Conservation (phyloP, 2,888 invertebrate species). For the Nomada flava region DNA sequence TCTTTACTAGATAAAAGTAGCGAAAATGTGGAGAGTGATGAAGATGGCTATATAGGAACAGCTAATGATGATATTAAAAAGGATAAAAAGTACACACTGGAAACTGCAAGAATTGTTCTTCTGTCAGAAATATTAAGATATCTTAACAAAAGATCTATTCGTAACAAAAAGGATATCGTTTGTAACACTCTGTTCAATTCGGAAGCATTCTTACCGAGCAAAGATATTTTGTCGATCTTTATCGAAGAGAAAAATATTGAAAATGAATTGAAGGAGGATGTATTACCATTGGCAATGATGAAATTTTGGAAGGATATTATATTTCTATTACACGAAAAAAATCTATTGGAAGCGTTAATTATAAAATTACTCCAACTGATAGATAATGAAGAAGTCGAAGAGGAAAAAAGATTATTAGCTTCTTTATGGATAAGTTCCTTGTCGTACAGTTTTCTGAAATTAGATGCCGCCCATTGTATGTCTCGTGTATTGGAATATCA, state of each 20-base stretch:
- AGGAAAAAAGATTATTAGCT: constrained; percentile 83
- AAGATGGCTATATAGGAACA: constrained; percentile 18
- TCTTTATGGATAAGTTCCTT: constrained; percentile 86
- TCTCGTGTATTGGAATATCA: constrained; percentile 73
- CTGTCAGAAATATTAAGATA: constrained; percentile 75
- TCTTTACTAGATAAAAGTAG: constrained; percentile 26
- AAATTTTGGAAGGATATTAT: constrained; percentile 86
- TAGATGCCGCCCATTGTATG: constrained; percentile 78
- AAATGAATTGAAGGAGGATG: constrained; percentile 37
- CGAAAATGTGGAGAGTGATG: constrained; percentile 6
- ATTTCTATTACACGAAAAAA: constrained; percentile 85
- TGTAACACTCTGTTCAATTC: constrained; percentile 75
- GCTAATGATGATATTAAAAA: constrained; percentile 39
- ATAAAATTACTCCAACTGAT: constrained; percentile 84
- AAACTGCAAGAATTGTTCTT: constrained; percentile 69
- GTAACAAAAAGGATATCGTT: constrained; percentile 71
- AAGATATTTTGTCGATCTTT: constrained; percentile 76
- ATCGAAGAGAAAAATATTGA: constrained; percentile 42
- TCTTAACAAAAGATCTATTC: constrained; percentile 68
- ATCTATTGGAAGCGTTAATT: constrained; percentile 85
- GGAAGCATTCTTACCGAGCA: constrained; percentile 79
- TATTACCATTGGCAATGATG: constrained; percentile 77
- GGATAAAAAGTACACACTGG: constrained; percentile 66
- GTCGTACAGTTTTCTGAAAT: constrained; percentile 83
- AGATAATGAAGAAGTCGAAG: constrained; percentile 78